Base-by-base conservation (phyloP, 2,113 vertebrate species). In the Hemichromis elongatus region DNA sequence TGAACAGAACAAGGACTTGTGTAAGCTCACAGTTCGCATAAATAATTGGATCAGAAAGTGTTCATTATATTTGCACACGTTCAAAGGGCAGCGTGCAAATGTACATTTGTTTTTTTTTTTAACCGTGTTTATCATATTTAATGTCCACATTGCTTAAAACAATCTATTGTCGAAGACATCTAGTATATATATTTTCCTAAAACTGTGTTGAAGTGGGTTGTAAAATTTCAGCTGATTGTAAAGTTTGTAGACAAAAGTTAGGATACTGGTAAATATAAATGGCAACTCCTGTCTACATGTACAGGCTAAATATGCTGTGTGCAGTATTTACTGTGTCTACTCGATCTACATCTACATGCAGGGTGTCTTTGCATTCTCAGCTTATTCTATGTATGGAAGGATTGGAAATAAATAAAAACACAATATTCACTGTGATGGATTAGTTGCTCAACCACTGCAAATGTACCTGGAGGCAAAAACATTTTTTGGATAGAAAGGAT, bases 381-480 rank as follows among this genome's bases (percentile, higher is more conserved):
- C 50, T 35, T 37, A 79, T 40, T 85, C 21, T 90, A 24, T 87
- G 80, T 80, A 16, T 75, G 57, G 14, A 82, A 33, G 79, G 83
- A 73, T 77, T 73, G 70, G 87, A 86, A 93, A 91, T 78, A 80
- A 90, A 90, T 45, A 40, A 89, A 86, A 85, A 83, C 14, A 87
- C 33, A 77, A 40, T 68, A 66, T 81, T 80, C 4, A 37, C 47
- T 79, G 81, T 56, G 66, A 88, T 47, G 80, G 54, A 88, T 88
- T 75, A 82, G 78, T 57, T 70, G 12, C 47, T 78, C 7, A 79
- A 59, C 18, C 30, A 54, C 33, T 87, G 83, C 14, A 81, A n/a
- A 87, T 26, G 66, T 52, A 56, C 2, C 45, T 57, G 55, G 54
- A 85, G 37, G 42, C 57, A 59, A 68, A 66, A 68, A 79, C 5